phyloP scores from a whole-genome alignment of 2,888 invertebrate genomes.

The Diaphora mendica region DNA sequence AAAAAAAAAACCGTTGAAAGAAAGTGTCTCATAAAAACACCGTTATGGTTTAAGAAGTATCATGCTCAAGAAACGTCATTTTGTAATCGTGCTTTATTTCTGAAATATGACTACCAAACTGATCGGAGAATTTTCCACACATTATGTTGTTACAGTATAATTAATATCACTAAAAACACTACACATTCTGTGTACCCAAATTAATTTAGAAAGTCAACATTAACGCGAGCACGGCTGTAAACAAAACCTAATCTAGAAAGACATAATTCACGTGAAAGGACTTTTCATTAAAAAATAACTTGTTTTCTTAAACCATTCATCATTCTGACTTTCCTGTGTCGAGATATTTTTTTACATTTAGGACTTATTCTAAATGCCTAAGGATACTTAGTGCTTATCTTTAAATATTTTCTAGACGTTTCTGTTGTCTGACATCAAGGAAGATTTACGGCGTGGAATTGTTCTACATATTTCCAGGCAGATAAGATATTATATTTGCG shows the following conservation, averaged over 20 bases:
- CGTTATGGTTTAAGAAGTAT: too few relatives aligned
- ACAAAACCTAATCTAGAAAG: neutral
- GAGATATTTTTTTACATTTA: conserved; percentile 5
- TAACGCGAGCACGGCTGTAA: neutral
- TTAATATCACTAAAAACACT: neutral
- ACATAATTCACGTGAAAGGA: neutral
- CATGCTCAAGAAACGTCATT: too few relatives aligned
- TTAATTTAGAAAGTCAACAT: neutral
- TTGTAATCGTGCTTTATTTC: too few relatives aligned
- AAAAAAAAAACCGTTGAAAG: too few relatives aligned
- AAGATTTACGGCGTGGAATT: neutral
- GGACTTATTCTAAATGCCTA: neutral
- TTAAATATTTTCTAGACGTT: conserved; percentile 6
- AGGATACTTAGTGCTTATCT: neutral
- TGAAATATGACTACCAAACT: neutral
- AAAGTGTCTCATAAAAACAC: too few relatives aligned
- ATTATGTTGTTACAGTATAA: neutral
- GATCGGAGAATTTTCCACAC: neutral
- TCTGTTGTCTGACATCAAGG: neutral
- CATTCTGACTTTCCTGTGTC: conserved; percentile 1
- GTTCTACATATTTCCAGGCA: neutral
- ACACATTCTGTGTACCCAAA: neutral
- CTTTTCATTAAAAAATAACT: conserved; percentile 2
- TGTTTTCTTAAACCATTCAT: neutral
- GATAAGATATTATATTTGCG: neutral